A percentile compares a stretch with the other conserved stretches of the same genome.
These are phyloP conservation scores for Gymnopithys bicolor DNA, from an alignment of 2,797 vertebrate genomes.

Conservation along the genomic window DNA sequence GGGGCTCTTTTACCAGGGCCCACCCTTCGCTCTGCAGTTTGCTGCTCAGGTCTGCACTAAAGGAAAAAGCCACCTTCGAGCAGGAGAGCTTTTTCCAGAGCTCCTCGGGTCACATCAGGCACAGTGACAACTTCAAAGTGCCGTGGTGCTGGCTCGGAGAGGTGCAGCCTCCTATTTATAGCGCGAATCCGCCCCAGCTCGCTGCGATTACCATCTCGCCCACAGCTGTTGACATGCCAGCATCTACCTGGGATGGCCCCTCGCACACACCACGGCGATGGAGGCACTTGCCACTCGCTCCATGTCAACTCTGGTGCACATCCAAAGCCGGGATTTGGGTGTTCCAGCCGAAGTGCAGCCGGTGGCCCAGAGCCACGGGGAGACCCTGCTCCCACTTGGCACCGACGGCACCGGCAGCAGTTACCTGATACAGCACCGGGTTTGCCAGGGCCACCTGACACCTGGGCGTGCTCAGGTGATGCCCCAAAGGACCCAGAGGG, in stretches of 20 bases:
- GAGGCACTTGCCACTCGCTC: accelerated
- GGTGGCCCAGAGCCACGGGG: accelerated
- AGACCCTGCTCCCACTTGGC: neutral
- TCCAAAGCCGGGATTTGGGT: accelerated
- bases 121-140: neutral
- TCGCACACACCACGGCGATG: accelerated
- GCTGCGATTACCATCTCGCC: neutral
- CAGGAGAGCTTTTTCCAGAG: neutral
- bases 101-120: neutral
- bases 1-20: neutral
- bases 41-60: neutral
- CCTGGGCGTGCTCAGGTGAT: accelerated
- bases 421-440: neutral
- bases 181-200: neutral
- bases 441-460: constrained; percentile 14
- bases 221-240: neutral
- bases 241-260: neutral
- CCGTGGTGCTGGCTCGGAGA: accelerated
- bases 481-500: accelerated
- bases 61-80: neutral
- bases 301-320: accelerated
- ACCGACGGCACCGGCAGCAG: neutral
- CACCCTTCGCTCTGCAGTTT: accelerated
- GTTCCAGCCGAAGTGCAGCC: accelerated
- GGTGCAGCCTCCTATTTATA: constrained; percentile 31